Evolutionary conservation across 2,797 vertebrate species (phyloP).

Genomic region (Eupleurogrammus muticus): DNA sequence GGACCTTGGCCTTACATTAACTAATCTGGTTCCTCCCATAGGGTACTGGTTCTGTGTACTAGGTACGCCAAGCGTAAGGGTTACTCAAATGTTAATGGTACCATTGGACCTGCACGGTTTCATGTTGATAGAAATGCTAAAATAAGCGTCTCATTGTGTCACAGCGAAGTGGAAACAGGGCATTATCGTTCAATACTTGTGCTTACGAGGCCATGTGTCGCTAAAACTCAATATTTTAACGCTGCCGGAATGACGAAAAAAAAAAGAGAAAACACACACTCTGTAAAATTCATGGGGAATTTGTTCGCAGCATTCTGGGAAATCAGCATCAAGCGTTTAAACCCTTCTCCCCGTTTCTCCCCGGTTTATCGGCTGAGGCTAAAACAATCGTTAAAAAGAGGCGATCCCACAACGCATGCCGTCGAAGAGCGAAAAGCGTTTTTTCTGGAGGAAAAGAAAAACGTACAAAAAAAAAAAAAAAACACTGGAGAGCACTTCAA

Average conservation of each 20-base stretch:
- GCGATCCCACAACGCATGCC: conserved; percentile 69
- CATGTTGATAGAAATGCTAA: too few species aligned
- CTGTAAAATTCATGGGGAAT: conserved; percentile 5
- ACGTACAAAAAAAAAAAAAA: conserved; percentile 44
- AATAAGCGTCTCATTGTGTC: conserved; percentile 13
- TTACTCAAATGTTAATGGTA: too few species aligned
- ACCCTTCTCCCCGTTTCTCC: conserved; percentile 29
- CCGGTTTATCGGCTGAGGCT: conserved; percentile 66
- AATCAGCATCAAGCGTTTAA: conserved; percentile 49
- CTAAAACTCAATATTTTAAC: conserved; percentile 2
- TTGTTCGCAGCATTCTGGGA: conserved; percentile 21
- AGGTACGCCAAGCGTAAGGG: too few species aligned
- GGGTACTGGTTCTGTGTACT: too few species aligned
- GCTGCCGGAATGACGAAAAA: conserved; percentile 9
- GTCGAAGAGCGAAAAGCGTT: conserved; percentile 36
- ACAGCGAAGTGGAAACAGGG: conserved; percentile 35
- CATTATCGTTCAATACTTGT: conserved; percentile 23
- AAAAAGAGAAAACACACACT: conserved; percentile 3
- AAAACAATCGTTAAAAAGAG: conserved; percentile 76
- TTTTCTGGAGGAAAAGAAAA: too few species aligned
- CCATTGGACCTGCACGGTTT: too few species aligned
- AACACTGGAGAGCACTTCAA: conserved; percentile 82
- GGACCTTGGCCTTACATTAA: too few species aligned
- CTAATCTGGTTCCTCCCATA: too few species aligned
- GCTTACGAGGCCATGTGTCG: conserved; percentile 22